Evolutionary conservation across 2,888 invertebrate genomes (phyloP).

Genomic region (Tortrix viridana): DNA sequence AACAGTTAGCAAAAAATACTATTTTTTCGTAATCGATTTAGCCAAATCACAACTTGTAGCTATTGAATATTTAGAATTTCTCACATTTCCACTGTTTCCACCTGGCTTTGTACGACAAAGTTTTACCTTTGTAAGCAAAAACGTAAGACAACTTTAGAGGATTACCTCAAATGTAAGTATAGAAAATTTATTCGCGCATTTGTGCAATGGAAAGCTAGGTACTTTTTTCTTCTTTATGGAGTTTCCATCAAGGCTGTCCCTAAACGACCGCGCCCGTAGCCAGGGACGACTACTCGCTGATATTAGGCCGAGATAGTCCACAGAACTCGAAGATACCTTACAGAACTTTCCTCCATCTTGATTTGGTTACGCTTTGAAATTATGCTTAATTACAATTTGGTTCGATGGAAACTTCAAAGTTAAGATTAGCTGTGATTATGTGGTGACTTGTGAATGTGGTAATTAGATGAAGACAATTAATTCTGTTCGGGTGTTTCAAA

Average conservation of each 20-base stretch:
- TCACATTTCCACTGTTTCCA: too few species aligned
- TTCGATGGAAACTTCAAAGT: slow-evolving; percentile 27
- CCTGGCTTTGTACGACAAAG: too few species aligned
- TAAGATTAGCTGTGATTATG: slow-evolving; percentile 16
- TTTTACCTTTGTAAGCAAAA: too few species aligned
- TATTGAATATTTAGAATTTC: too few species aligned
- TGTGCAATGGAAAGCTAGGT: neutral
- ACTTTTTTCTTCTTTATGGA: neutral
- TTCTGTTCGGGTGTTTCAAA: neutral
- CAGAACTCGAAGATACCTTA: slow-evolving; percentile 17
- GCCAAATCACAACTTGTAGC: too few species aligned
- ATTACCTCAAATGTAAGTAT: neutral
- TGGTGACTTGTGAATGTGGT: slow-evolving; percentile 19
- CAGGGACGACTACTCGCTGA: slow-evolving; percentile 11
- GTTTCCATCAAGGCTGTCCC: neutral
- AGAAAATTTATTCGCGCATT: neutral
- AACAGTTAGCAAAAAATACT: too few species aligned
- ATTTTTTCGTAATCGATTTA: too few species aligned
- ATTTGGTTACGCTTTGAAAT: slow-evolving; percentile 33
- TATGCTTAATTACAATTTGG: slow-evolving; percentile 28
- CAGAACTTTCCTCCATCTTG: slow-evolving; percentile 34
- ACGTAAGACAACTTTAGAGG: neutral
- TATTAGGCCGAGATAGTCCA: slow-evolving; percentile 17
- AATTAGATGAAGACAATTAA: slow-evolving; percentile 17
- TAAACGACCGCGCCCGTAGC: slow-evolving; percentile 18